Conservation (phyloP, 1,140 invertebrate species). For the Leptinotarsa undecemlineata region DNA sequence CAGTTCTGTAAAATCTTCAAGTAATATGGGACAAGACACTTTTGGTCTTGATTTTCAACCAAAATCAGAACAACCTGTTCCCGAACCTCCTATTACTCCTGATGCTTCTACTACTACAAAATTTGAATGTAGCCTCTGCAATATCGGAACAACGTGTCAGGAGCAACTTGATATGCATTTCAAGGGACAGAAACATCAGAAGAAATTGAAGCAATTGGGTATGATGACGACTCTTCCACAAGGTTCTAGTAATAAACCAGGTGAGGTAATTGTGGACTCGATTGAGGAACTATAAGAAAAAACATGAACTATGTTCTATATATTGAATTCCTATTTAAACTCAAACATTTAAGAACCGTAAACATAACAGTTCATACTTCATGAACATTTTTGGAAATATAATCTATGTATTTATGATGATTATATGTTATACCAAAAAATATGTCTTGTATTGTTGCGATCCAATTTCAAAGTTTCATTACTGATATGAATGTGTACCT, state of each 20-base stretch:
- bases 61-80: slow-evolving; percentile 1
- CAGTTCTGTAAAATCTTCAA: too few relatives aligned
- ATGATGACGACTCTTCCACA: slow-evolving; percentile 18
- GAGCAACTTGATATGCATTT: slow-evolving; percentile 56
- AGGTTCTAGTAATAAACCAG: background rate
- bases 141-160: slow-evolving; percentile 53
- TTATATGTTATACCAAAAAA: too few relatives aligned
- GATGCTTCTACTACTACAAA: slow-evolving; percentile 10
- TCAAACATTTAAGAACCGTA: too few relatives aligned
- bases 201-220: slow-evolving; percentile 50
- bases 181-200: slow-evolving; percentile 54
- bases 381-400: too few relatives aligned
- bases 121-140: slow-evolving; percentile 54
- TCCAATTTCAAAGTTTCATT: too few relatives aligned
- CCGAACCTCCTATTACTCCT: slow-evolving; percentile 12
- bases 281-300: too few relatives aligned
- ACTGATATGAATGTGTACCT: too few relatives aligned
- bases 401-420: too few relatives aligned
- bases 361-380: too few relatives aligned
- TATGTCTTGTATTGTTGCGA: too few relatives aligned
- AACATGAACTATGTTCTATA: too few relatives aligned
- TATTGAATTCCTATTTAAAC: too few relatives aligned
- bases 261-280: background rate
- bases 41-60: slow-evolving; percentile 44
- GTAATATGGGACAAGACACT: slow-evolving; percentile 36